Evolutionary conservation across 2,113 vertebrate genomes (phyloP).

Genomic region (Tympanuchus pallidicinctus): DNA sequence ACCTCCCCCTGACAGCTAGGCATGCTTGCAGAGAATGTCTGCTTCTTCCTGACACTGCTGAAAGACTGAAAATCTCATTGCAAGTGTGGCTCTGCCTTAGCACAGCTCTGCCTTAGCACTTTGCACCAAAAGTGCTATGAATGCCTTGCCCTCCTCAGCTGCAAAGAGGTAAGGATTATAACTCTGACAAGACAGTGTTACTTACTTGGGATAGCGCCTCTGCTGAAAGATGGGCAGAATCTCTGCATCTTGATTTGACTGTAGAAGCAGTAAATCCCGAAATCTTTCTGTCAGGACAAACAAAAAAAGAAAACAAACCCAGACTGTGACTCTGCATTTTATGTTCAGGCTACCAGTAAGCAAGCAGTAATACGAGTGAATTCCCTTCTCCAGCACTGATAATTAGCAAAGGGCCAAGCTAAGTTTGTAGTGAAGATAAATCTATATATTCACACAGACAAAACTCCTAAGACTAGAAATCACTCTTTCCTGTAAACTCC

Average conservation of each 20-base stretch:
- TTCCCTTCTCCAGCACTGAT: conserved; percentile 1
- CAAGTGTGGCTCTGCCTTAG: neutral
- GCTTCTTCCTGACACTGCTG: neutral
- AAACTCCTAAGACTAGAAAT: neutral
- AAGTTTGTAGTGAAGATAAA: neutral
- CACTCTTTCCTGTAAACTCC: neutral
- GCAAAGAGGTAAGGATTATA: neutral
- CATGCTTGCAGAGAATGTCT: neutral
- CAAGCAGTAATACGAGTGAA: conserved; percentile 19
- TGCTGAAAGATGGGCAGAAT: conserved; percentile 92
- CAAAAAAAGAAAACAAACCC: neutral
- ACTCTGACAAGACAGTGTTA: conserved; percentile 44
- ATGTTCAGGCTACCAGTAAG: conserved; percentile 1
- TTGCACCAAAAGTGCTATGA: neutral
- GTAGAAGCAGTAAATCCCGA: conserved; percentile 86
- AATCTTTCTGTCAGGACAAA: conserved; percentile 86
- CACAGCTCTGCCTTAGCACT: neutral
- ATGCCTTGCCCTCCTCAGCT: neutral
- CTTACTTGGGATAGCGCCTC: conserved; percentile 92
- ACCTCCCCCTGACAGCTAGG: neutral
- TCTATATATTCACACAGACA: neutral
- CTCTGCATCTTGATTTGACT: conserved; percentile 80
- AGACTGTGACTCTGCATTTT: conserved; percentile 35
- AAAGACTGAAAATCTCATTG: neutral
- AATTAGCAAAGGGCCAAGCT: neutral